Evolutionary conservation across 2,888 invertebrate species (phyloP).

Genomic region (Cephus pulcher): DNA sequence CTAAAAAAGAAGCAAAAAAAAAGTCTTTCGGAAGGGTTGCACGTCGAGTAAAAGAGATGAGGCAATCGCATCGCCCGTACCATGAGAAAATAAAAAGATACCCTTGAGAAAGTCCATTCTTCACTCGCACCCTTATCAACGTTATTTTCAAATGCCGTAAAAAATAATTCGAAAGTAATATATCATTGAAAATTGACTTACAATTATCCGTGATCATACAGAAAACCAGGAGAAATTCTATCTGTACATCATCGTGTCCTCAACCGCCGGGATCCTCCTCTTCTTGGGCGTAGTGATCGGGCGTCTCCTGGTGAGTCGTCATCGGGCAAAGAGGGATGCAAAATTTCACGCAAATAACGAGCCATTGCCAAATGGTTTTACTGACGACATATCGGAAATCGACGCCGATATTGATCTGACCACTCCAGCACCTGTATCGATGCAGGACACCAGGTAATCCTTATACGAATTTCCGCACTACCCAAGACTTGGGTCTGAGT

Average conservation of each 20-base stretch:
- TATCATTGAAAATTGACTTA: neutral
- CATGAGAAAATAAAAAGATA: neutral
- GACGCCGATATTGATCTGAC: slow-evolving; percentile 84
- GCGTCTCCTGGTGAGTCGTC: slow-evolving; percentile 77
- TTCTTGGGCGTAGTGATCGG: slow-evolving; percentile 79
- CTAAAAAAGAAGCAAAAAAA: neutral
- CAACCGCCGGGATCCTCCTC: slow-evolving; percentile 78
- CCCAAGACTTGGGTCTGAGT: neutral
- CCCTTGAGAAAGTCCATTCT: neutral
- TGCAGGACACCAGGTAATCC: slow-evolving; percentile 60
- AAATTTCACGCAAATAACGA: slow-evolving; percentile 81
- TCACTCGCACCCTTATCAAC: neutral
- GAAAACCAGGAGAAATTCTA: slow-evolving; percentile 85
- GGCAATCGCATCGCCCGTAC: neutral
- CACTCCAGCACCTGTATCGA: slow-evolving; percentile 74
- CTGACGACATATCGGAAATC: slow-evolving; percentile 88
- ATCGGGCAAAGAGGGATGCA: slow-evolving; percentile 72
- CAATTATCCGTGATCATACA: slow-evolving; percentile 59
- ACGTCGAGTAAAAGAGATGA: neutral
- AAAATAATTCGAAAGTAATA: neutral
- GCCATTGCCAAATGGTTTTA: slow-evolving; percentile 83
- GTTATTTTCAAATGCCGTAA: neutral
- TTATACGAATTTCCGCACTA: neutral
- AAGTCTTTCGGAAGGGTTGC: neutral
- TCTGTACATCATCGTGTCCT: slow-evolving; percentile 84